phyloP scores from a whole-genome alignment of 2,888 invertebrate species.

The Tetropium fuscum region DNA sequence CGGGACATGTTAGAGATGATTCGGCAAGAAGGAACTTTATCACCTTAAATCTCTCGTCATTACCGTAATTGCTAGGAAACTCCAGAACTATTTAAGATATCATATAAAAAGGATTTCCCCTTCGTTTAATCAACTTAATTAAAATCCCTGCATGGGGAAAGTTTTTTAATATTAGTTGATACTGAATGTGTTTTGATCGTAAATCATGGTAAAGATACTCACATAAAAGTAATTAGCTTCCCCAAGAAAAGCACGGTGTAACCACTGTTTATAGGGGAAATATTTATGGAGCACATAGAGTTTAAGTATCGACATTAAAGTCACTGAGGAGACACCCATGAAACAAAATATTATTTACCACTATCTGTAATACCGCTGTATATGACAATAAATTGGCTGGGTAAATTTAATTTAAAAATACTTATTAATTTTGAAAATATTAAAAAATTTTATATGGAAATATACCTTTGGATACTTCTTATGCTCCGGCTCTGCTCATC shows the following conservation, averaged over 20 bases:
- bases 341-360: no score
- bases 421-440: neutral
- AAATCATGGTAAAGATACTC: neutral
- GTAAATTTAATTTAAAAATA: no score
- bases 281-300: no score
- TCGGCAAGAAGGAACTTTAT: constrained; percentile 7
- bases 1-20: neutral
- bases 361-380: no score
- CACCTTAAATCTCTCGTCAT: constrained; percentile 15
- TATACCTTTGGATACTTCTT: no score
- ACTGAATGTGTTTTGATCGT: neutral
- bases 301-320: no score
- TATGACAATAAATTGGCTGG: no score
- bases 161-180: constrained; percentile 31
- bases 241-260: neutral
- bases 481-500: no score
- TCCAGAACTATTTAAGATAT: constrained; percentile 27
- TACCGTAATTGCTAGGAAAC: constrained; percentile 20
- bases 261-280: neutral
- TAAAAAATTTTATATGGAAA: no score
- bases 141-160: constrained; percentile 35
- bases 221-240: neutral
- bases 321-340: no score
- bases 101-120: constrained; percentile 40
- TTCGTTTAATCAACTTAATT: constrained; percentile 42